Base-by-base conservation (phyloP, 1,140 invertebrate genomes). In the Calycopis cecrops region DNA sequence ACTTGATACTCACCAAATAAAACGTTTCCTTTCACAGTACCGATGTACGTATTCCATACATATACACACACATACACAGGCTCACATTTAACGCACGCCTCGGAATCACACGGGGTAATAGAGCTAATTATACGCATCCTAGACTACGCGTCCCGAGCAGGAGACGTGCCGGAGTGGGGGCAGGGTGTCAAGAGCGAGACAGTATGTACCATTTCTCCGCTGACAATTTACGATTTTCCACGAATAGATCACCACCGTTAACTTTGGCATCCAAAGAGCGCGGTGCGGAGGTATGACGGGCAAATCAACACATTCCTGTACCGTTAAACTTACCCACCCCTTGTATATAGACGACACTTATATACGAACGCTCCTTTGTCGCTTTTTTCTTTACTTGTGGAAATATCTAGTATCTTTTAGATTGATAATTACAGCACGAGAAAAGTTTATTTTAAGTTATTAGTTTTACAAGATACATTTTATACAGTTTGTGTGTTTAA, bases 21-120 rank as follows among this genome's bases (percentile, higher is more conserved):
- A 10, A 44, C 6, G 12, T 16, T 16, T 44, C 12, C 12, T 6
- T 16, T 44, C n/a, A 14, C 40, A 17, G 6, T 28, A 44, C 16
- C n/a, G 14, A 47, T 44, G 34, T 11, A 35, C 44, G 35, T 38
- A 57, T 52, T 48, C 35, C 52, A 53, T 44, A 33, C 9, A 33
- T 40, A 8, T 17, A 28, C 34, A 53, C 38, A 28, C 52, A 53
- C 35, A 55, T 28, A 48, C 52, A 52, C 48, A 38, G 33, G 58
- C 53, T 55, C 55, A 63, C 57, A 61, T 58, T 60, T 62, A 47
- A 60, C 48, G 59, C 66, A 47, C 51, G 40, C 55, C 59, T 67
- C 58, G 58, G 59, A 70, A 70, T 64, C 55, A 57, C 65, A 65
- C 65, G 61, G 59, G 61, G 62, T 63, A 71, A 71, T 68, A 65